Evolutionary conservation across 92 coral and sea anemone species (phyloP).

Genomic region (Pocillopora meandrina): DNA sequence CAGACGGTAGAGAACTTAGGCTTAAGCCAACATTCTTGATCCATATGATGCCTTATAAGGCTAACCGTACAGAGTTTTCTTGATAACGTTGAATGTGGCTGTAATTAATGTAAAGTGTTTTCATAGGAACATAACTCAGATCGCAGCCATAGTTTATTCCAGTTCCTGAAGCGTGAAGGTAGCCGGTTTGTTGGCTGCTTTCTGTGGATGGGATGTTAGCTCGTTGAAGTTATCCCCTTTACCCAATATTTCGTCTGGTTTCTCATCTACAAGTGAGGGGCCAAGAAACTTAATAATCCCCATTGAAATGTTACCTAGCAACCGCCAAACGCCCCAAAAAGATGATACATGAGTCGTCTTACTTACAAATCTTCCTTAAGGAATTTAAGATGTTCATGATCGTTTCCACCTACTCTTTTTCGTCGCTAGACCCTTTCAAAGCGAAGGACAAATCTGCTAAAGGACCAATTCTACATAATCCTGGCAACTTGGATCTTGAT

Average conservation of each 20-base stretch:
- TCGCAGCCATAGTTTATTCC: too few relatives aligned
- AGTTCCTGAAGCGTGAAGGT: too few relatives aligned
- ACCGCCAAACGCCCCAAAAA: background rate
- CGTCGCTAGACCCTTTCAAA: constrained; percentile 89
- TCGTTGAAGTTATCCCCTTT: too few relatives aligned
- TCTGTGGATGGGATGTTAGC: too few relatives aligned
- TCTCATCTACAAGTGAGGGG: constrained; percentile 39
- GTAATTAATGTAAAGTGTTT: too few relatives aligned
- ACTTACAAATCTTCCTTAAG: too few relatives aligned
- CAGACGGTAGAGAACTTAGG: constrained; percentile 58
- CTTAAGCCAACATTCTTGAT: background rate
- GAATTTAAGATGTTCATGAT: background rate
- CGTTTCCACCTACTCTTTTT: background rate
- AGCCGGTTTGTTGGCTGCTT: too few relatives aligned
- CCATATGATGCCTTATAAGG: background rate
- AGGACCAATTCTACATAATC: constrained; percentile 36
- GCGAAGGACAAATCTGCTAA: constrained; percentile 68
- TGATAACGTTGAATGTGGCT: too few relatives aligned
- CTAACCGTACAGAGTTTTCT: background rate
- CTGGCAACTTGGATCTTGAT: constrained; percentile 57
- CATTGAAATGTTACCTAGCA: constrained; percentile 66
- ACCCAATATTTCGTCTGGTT: too few relatives aligned
- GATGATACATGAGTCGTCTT: background rate
- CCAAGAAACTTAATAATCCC: constrained; percentile 89
- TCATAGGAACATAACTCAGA: background rate